Evolutionary conservation across 2,113 vertebrate genomes (phyloP).

Genomic region (Xenopus tropicalis): UCB_Xtro_10.0 CM004447.2:118602001-118602500

Average conservation of each 20-base stretch:
- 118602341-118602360: too few species aligned
- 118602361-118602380: too few species aligned
- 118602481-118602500: too few species aligned
- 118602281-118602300: too few species aligned
- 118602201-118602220: slow-evolving; percentile 30
- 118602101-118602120: slow-evolving; percentile 7
- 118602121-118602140: slow-evolving; percentile 31
- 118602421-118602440: too few species aligned
- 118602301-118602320: too few species aligned
- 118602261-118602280: neutral
- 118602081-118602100: neutral
- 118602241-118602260: neutral
- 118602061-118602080: neutral
- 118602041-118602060: neutral
- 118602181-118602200: slow-evolving; percentile 17
- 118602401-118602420: too few species aligned
- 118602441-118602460: too few species aligned
- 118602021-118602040: neutral
- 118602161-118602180: slow-evolving; percentile 17
- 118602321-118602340: too few species aligned
- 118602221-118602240: slow-evolving; percentile 16
- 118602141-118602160: slow-evolving; percentile 12
- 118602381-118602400: too few species aligned
- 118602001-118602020: neutral
- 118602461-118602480: too few species aligned